A percentile compares a stretch with the other conserved stretches of the same genome.
Evolutionary conservation across 1,140 invertebrate genomes (phyloP).

Genomic region (Periplaneta americana): DNA sequence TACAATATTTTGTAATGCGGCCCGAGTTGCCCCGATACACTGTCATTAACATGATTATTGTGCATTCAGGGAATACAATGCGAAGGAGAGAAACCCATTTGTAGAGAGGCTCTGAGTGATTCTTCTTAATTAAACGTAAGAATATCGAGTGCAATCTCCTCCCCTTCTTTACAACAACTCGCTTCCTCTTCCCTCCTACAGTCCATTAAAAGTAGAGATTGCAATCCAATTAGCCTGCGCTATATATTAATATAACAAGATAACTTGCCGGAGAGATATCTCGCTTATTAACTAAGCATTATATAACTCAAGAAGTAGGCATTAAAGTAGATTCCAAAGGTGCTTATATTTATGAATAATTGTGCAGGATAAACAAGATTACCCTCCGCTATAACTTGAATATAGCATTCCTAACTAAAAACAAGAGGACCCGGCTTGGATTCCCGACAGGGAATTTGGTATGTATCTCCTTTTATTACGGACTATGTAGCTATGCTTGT

Average conservation of each 20-base stretch:
- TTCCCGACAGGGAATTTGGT: too few species aligned
- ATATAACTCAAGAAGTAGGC: too few species aligned
- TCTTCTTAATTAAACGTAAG: not conserved
- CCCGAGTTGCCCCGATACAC: too few species aligned
- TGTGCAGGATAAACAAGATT: too few species aligned
- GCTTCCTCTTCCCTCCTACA: not conserved
- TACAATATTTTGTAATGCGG: too few species aligned
- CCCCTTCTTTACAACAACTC: not conserved
- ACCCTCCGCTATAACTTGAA: too few species aligned
- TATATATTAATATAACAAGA: not conserved
- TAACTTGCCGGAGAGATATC: not conserved
- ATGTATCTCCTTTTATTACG: too few species aligned
- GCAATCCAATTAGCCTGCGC: not conserved
- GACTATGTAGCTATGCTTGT: too few species aligned
- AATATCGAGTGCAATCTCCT: not conserved
- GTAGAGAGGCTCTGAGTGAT: not conserved
- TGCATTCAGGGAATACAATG: not conserved
- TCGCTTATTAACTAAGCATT: not conserved
- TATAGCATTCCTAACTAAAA: too few species aligned
- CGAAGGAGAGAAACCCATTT: not conserved
- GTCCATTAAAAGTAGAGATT: not conserved
- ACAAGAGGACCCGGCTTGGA: too few species aligned
- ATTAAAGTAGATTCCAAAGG: too few species aligned
- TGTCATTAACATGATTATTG: not conserved
- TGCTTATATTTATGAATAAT: too few species aligned